A percentile compares a stretch with the other conserved stretches of the same genome.
Conservation (phyloP, 2,797 vertebrate genomes). For the Acropternis orthonyx region DNA sequence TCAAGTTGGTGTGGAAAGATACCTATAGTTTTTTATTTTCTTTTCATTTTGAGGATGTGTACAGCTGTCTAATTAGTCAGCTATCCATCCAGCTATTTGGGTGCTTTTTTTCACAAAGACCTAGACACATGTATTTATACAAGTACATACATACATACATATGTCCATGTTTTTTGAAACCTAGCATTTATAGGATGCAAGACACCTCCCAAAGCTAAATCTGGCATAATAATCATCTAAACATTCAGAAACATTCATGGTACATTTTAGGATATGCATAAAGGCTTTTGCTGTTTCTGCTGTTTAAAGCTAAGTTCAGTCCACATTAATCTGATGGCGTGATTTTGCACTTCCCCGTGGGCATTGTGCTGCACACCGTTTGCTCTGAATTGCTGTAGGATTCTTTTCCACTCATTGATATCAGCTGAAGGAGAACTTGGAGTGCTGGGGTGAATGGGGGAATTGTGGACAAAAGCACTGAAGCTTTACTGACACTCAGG, state of each 20-base stretch:
- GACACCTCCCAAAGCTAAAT: neutral
- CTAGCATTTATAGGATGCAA: neutral
- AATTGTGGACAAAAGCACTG: neutral
- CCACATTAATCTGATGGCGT: neutral
- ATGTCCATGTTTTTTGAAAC: neutral
- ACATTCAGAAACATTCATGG: neutral
- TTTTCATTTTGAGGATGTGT: neutral
- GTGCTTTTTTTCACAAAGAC: neutral
- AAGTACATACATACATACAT: neutral
- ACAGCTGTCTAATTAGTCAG: neutral
- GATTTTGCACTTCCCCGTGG: neutral
- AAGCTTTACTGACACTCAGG: neutral
- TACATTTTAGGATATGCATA: neutral
- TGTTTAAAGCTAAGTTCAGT: neutral
- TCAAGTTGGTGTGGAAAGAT: neutral
- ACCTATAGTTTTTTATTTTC: neutral
- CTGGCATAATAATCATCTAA: neutral
- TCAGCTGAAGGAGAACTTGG: neutral
- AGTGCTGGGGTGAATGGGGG: neutral
- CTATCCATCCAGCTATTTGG: neutral
- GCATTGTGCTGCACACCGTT: neutral
- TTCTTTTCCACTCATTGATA: neutral
- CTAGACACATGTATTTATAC: conserved; percentile 11
- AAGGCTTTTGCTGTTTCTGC: neutral
- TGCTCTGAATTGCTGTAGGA: neutral